These are phyloP conservation scores for Congeria kusceri DNA, from an alignment of 2,888 invertebrate genomes.

Conservation along the genomic window DNA sequence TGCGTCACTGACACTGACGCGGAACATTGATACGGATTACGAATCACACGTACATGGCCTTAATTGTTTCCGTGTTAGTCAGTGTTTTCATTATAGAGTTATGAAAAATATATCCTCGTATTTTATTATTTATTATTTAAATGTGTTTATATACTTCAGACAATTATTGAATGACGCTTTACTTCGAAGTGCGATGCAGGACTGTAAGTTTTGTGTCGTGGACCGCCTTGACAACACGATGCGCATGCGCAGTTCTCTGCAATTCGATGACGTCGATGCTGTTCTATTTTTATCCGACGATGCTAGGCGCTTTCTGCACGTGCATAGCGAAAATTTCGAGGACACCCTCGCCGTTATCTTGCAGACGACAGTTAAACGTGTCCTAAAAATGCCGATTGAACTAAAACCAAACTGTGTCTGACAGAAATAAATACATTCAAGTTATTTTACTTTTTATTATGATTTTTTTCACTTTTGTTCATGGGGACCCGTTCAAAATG, in stretches of 20 bases:
- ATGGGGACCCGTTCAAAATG: no score
- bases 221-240: slow-evolving; percentile 22
- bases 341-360: slow-evolving; percentile 37
- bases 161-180: background rate
- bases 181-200: slow-evolving; percentile 9
- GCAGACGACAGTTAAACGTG: slow-evolving; percentile 21
- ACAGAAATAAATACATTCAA: no score
- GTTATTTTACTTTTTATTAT: no score
- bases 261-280: slow-evolving; percentile 25
- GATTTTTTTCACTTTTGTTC: no score
- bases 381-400: slow-evolving; percentile 28
- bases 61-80: no score
- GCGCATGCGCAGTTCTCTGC: slow-evolving; percentile 10
- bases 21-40: no score
- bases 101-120: no score
- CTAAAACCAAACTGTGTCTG: slow-evolving; percentile 17
- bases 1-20: no score
- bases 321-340: slow-evolving; percentile 28
- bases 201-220: slow-evolving; percentile 20
- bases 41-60: no score
- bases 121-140: slow-evolving; percentile 4
- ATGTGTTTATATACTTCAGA: slow-evolving; percentile 6
- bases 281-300: slow-evolving; percentile 45
- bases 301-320: slow-evolving; percentile 31
- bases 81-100: no score